Evolutionary conservation across 2,113 vertebrate species (phyloP).

Genomic region (Phrynosoma platyrhinos): DNA sequence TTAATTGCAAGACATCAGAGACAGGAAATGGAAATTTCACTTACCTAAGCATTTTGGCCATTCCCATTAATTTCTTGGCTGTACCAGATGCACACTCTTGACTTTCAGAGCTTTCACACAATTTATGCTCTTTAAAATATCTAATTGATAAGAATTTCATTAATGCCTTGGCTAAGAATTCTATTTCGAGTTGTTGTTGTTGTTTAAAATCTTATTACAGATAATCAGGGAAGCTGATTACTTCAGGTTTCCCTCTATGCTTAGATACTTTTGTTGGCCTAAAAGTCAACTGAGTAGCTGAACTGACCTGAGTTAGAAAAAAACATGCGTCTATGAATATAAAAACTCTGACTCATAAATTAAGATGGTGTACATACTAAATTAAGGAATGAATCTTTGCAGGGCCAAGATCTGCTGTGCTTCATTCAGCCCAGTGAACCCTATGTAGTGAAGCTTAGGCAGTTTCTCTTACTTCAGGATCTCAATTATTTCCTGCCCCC

Average conservation of each 20-base stretch:
- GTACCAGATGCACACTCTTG: not conserved
- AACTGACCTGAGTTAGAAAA: slow-evolving; percentile 15
- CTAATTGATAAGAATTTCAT: slow-evolving; percentile 18
- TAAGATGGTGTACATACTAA: slow-evolving; percentile 39
- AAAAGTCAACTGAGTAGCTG: slow-evolving; percentile 22
- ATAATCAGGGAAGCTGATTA: slow-evolving; percentile 12
- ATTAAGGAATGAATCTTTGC: not conserved
- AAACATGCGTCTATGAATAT: slow-evolving; percentile 45
- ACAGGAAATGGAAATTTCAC: not conserved
- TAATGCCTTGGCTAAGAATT: slow-evolving; percentile 6
- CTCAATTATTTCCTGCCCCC: not conserved
- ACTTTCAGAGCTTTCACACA: slow-evolving; percentile 1
- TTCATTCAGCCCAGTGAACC: slow-evolving; percentile 53
- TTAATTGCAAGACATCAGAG: not conserved
- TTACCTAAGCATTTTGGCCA: slow-evolving; percentile 12
- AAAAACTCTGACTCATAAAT: slow-evolving; percentile 55
- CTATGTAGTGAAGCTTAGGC: slow-evolving; percentile 42
- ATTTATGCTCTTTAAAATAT: slow-evolving; percentile 9
- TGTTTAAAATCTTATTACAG: slow-evolving; percentile 18
- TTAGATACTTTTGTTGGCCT: slow-evolving; percentile 21
- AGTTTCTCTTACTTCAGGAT: slow-evolving; percentile 61
- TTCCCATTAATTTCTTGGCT: not conserved
- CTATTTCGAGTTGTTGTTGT: slow-evolving; percentile 39
- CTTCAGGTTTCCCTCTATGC: not conserved
- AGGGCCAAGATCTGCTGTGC: not conserved